Conservation (phyloP, 2,888 invertebrate genomes). For the Trisateles emortualis region DNA sequence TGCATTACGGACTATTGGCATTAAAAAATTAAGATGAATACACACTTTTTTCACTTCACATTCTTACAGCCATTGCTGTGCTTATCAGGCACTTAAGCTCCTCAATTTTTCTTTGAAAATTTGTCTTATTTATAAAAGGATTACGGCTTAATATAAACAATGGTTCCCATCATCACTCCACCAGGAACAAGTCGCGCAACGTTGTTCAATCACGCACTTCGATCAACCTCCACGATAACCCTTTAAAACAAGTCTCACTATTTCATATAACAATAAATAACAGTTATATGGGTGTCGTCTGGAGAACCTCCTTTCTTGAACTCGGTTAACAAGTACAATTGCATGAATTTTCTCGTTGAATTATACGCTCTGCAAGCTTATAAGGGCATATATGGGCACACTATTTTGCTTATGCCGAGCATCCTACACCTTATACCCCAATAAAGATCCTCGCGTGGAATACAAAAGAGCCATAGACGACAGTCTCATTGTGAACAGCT, state of each 20-base stretch:
- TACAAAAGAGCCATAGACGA: conserved; percentile 71
- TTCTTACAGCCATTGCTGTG: too few species aligned
- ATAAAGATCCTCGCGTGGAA: conserved; percentile 65
- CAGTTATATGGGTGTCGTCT: conserved; percentile 34
- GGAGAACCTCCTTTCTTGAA: conserved; percentile 31
- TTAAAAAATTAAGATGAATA: too few species aligned
- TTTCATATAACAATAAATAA: conserved; percentile 26
- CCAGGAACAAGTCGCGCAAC: background rate
- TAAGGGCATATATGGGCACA: conserved; percentile 52
- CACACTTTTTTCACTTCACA: too few species aligned
- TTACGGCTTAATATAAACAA: too few species aligned
- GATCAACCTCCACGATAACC: conserved; percentile 9
- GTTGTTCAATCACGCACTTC: conserved; percentile 2
- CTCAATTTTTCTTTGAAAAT: too few species aligned
- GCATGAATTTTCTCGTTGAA: conserved; percentile 51
- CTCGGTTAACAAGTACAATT: conserved; percentile 49
- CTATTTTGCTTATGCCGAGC: conserved; percentile 51
- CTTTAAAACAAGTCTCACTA: conserved; percentile 8
- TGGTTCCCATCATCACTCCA: background rate
- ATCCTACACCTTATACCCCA: conserved; percentile 58
- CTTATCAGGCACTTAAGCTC: too few species aligned
- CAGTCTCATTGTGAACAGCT: conserved; percentile 66
- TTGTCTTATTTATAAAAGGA: background rate
- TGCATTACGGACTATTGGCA: too few species aligned
- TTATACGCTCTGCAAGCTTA: conserved; percentile 48